phyloP scores from a whole-genome alignment of 2,888 invertebrate species.

The Hybos culiciformis region DNA sequence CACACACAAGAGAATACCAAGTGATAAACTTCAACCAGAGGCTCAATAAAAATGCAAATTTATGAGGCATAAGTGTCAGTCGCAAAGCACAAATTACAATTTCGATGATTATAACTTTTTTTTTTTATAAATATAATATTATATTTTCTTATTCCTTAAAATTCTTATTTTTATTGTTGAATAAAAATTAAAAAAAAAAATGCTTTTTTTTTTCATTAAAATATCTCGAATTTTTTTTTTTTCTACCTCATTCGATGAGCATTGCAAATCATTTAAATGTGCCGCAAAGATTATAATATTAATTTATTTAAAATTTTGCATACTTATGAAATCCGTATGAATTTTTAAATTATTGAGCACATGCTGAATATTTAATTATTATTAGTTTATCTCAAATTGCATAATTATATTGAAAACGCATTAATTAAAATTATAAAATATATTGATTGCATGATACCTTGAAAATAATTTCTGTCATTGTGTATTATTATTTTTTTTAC shows the following conservation, averaged over 20 bases:
- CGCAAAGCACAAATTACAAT: slow-evolving; percentile 19
- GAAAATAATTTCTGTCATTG: too few species aligned
- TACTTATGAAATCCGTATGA: too few species aligned
- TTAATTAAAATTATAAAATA: too few species aligned
- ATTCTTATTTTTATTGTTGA: not conserved
- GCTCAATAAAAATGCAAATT: slow-evolving; percentile 20
- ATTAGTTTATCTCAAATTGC: too few species aligned
- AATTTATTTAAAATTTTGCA: too few species aligned
- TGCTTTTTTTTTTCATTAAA: not conserved
- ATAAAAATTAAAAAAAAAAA: not conserved
- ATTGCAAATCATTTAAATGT: not conserved
- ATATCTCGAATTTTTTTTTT: not conserved
- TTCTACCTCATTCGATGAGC: not conserved
- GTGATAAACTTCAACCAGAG: slow-evolving; percentile 20
- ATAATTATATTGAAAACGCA: too few species aligned
- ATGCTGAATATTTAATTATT: too few species aligned
- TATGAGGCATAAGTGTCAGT: slow-evolving; percentile 20
- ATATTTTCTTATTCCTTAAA: not conserved
- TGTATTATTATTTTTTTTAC: too few species aligned
- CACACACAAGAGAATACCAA: slow-evolving; percentile 4
- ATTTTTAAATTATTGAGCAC: too few species aligned
- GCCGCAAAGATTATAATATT: too few species aligned
- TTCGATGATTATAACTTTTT: slow-evolving; percentile 12
- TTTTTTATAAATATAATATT: not conserved
- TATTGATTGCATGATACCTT: too few species aligned